Base-by-base conservation (phyloP, 2,113 vertebrate species). In the Anser brachyrhynchus region DNA sequence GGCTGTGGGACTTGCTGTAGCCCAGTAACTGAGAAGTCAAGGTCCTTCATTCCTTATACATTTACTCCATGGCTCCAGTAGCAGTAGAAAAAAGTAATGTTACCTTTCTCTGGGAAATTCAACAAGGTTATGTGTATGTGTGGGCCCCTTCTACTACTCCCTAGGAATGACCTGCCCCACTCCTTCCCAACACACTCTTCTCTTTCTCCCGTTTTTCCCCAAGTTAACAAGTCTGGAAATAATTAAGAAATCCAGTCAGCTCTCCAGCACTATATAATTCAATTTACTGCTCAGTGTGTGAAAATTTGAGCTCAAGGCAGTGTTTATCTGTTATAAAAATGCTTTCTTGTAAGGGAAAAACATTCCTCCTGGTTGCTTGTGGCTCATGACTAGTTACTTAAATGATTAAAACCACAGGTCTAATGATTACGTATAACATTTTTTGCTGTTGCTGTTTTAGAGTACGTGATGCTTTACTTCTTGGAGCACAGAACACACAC, bases 181-280 rank as follows among this genome's bases (percentile, higher is more conserved):
- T 93, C 54, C 29, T 91, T 94, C 84, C 37, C 41, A 57, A 70
- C 37, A 62, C 41, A 33, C 25, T 73, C 44, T 78, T 90, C 54
- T 87, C 65, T 69, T 87, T 93, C 62, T 78, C 54, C 54, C 25
- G 33, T 76, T 94, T 95, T 91, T 49, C 65, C 61, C 71, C 39
- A 94, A 79, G 81, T 96, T 94, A 91, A 66, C 66, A 94, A 87
- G 89, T 89, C 92, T 96, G 91, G 95, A 94, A 97, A 92, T 95
- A 94, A 94, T 96, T 94, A 96, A 84, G 95, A 89, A 96, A 92
- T 76, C 58, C 74, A 92, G 74, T 84, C 74, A 73, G 62, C 80
- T 97, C 55, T 93, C 89, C 72, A 79, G 74, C 84, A 82, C 64
- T 84, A 79, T 84, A 67, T 95, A 96, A 94, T 94, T 96, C 61